phyloP scores from a whole-genome alignment of 1,140 invertebrate genomes.

The Formica selysi region DNA sequence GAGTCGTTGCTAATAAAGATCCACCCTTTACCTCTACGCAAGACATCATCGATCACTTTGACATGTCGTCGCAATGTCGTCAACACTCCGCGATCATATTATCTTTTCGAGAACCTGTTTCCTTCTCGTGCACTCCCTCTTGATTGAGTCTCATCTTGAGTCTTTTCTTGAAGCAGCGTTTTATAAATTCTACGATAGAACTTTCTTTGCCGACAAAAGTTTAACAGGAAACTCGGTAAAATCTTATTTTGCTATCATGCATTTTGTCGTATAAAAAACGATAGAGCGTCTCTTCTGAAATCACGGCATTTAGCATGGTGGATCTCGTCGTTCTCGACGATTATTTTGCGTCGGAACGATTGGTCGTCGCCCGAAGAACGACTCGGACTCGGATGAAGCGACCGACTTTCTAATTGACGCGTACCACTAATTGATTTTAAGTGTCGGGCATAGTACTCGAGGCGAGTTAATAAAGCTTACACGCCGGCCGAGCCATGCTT shows the following conservation, averaged over 20 bases:
- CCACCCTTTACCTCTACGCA: slow-evolving; percentile 9
- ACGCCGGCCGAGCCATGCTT: slow-evolving; percentile 59
- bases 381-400: slow-evolving; percentile 52
- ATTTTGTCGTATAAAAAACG: background rate
- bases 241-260: background rate
- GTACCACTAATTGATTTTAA: slow-evolving; percentile 80
- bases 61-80: slow-evolving; percentile 62
- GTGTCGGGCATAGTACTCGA: slow-evolving; percentile 72
- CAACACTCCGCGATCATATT: slow-evolving; percentile 31
- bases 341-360: slow-evolving; percentile 47
- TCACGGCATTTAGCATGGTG: background rate
- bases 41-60: slow-evolving; percentile 70
- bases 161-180: background rate
- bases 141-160: slow-evolving; percentile 31
- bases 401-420: slow-evolving; percentile 78
- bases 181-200: slow-evolving; percentile 29
- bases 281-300: background rate
- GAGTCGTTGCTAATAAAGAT: background rate
- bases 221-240: background rate
- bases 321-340: slow-evolving; percentile 42
- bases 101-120: slow-evolving; percentile 62
- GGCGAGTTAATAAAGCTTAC: slow-evolving; percentile 69
- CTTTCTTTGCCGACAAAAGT: slow-evolving; percentile 5
- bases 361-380: slow-evolving; percentile 27
- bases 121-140: slow-evolving; percentile 8